Percentiles rank a stretch among this genome's conserved stretches.
Conservation (phyloP, 2,113 vertebrate species). For the Climacteris rufus region DNA sequence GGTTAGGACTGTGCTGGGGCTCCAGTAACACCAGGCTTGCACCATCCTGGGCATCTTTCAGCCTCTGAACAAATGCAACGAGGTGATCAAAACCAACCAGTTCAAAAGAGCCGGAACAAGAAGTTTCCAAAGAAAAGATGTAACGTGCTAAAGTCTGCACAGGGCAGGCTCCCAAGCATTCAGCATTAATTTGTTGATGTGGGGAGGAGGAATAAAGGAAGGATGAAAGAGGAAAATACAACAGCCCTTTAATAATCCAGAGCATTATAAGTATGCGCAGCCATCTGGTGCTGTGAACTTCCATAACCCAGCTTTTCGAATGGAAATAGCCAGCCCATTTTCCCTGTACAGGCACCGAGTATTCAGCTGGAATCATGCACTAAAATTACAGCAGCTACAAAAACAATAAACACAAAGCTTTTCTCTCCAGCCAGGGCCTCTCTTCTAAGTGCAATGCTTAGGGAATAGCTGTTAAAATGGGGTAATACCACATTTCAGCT, state of each 20-base stretch:
- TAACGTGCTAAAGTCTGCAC: not conserved
- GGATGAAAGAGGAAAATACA: slow-evolving; percentile 52
- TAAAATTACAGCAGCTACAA: not conserved
- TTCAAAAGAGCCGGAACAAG: not conserved
- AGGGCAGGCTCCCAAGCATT: not conserved
- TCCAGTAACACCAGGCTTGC: not conserved
- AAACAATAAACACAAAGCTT: not conserved
- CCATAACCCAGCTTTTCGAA: slow-evolving; percentile 42
- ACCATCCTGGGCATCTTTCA: rapidly evolving
- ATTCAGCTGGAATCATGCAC: not conserved
- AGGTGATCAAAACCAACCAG: not conserved
- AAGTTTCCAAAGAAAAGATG: not conserved
- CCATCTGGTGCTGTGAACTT: slow-evolving; percentile 63
- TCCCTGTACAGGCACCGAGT: not conserved
- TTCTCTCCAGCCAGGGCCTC: not conserved
- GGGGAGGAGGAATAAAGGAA: slow-evolving; percentile 12
- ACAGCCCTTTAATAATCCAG: slow-evolving; percentile 58
- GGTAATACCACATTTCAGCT: not conserved
- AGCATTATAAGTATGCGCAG: slow-evolving; percentile 22
- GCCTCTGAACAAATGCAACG: not conserved
- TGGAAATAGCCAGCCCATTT: slow-evolving; percentile 14
- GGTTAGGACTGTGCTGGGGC: not conserved
- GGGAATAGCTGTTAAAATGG: not conserved
- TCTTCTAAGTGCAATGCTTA: not conserved
- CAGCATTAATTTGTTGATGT: slow-evolving; percentile 34